Percentiles rank a stretch among this genome's conserved stretches.
Conservation (phyloP, 2,888 invertebrate species). For the Lasioglossum villosulum region DNA sequence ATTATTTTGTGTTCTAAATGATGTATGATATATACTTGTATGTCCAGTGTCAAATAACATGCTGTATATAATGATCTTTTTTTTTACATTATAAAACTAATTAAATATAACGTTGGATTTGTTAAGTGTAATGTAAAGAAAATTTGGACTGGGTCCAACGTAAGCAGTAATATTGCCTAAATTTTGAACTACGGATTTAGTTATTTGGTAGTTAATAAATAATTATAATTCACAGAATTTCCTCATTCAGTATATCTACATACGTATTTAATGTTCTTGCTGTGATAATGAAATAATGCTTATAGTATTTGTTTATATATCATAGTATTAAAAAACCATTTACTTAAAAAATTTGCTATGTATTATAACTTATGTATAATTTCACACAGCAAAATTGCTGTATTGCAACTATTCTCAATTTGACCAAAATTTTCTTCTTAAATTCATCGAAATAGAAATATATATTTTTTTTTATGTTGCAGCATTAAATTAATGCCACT, state of each 20-base stretch:
- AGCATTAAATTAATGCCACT: neutral
- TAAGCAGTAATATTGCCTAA: conserved; percentile 13
- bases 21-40: neutral
- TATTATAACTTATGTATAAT: neutral
- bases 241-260: neutral
- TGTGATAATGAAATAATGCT: neutral
- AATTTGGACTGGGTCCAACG: conserved; percentile 10
- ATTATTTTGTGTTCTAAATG: neutral
- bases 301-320: neutral
- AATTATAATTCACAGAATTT: neutral
- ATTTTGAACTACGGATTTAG: neutral
- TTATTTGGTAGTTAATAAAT: neutral
- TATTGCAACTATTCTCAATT: neutral
- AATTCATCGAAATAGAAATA: neutral
- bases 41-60: neutral
- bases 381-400: neutral
- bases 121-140: conserved; percentile 1
- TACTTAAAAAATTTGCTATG: neutral
- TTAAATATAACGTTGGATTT: conserved; percentile 6
- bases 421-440: neutral
- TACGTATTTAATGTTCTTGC: conserved; percentile 1
- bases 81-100: neutral
- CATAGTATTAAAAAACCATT: neutral
- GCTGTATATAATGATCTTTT: neutral
- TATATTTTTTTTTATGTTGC: neutral